A percentile compares a stretch with the other conserved stretches of the same genome.
These are phyloP conservation scores for Nycticryphes semicollaris DNA, from an alignment of 2,113 vertebrate species.

Conservation along the genomic window DNA sequence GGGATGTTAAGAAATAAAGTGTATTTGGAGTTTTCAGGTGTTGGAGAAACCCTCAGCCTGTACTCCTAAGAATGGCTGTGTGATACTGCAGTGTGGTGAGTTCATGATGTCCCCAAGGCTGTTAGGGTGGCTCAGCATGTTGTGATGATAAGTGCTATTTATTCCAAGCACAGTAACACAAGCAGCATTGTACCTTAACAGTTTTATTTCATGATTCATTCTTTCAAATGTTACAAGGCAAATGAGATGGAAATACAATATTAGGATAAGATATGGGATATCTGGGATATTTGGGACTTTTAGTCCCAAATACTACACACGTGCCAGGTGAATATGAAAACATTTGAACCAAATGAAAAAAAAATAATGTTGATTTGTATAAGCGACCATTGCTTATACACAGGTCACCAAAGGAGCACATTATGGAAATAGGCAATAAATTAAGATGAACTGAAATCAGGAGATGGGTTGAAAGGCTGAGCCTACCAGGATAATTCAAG, in stretches of 20 bases:
- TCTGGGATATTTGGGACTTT: not conserved
- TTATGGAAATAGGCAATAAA: constrained; percentile 48
- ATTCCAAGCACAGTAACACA: not conserved
- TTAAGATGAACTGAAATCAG: constrained; percentile 14
- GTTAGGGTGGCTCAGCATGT: not conserved
- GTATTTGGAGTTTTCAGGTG: not conserved
- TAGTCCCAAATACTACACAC: not conserved
- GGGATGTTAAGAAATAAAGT: not conserved
- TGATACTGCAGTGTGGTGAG: not conserved
- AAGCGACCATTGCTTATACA: constrained; percentile 3
- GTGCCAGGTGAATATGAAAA: not conserved
- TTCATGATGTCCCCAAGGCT: not conserved
- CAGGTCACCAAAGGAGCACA: constrained; percentile 7
- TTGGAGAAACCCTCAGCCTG: not conserved
- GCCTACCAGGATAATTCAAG: constrained; percentile 1
- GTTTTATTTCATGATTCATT: not conserved
- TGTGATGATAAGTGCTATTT: not conserved
- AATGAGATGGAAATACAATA: not conserved
- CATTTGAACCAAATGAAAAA: not conserved
- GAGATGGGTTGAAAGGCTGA: constrained; percentile 35
- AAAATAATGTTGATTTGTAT: not conserved
- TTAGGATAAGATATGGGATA: not conserved
- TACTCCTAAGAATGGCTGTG: not conserved
- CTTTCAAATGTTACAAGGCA: not conserved
- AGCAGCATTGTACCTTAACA: not conserved